phyloP scores from a whole-genome alignment of 2,113 vertebrate genomes.

The Erinaceus europaeus region DNA sequence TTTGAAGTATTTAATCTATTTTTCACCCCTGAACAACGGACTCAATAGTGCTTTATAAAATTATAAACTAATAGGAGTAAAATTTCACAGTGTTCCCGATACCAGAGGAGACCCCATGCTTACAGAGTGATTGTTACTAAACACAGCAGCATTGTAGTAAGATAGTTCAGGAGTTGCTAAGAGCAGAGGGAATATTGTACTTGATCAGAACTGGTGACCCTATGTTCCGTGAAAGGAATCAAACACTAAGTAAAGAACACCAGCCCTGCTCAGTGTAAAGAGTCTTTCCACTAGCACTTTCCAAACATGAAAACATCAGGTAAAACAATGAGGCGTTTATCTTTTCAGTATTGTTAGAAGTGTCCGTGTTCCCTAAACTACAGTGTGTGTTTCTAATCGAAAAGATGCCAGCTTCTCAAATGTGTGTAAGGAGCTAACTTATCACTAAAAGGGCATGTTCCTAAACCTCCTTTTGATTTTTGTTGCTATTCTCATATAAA shows the following conservation, averaged over 20 bases:
- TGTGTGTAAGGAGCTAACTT: not conserved
- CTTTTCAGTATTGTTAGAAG: constrained; percentile 30
- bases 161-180: constrained; percentile 37
- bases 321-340: constrained; percentile 31
- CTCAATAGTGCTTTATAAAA: no score
- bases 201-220: constrained; percentile 71
- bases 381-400: not conserved
- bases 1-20: no score
- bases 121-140: constrained; percentile 76
- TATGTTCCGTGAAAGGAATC: constrained; percentile 72
- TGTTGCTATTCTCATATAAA: not conserved
- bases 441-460: not conserved
- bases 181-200: constrained; percentile 63
- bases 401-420: not conserved
- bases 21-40: no score
- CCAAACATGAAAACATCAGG: constrained; percentile 43
- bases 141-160: constrained; percentile 65
- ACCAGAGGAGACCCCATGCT: constrained; percentile 71
- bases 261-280: constrained; percentile 42
- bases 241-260: constrained; percentile 54
- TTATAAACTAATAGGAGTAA: constrained; percentile 43
- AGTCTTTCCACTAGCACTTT: not conserved
- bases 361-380: not conserved
- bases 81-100: constrained; percentile 69
- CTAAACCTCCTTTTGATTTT: not conserved